Conservation (phyloP, 2,113 vertebrate genomes). For the Leucopternis melanops region DNA sequence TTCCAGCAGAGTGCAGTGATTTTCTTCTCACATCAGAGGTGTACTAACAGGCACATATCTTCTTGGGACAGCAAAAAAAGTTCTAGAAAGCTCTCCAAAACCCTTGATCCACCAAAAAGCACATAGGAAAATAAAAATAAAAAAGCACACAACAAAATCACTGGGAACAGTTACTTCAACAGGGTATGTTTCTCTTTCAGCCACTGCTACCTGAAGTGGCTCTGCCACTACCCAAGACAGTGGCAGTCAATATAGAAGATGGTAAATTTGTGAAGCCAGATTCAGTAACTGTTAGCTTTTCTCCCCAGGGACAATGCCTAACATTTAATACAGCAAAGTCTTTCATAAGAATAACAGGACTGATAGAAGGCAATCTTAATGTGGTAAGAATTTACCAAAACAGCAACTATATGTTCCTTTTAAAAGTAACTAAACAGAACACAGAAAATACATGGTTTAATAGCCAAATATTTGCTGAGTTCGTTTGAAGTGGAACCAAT, state of each 20-base stretch:
- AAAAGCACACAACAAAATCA: not conserved
- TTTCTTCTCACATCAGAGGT: not conserved
- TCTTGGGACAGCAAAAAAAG: not conserved
- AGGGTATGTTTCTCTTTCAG: not conserved
- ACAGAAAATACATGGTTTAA: conserved; percentile 59
- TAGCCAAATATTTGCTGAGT: conserved; percentile 83
- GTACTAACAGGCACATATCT: not conserved
- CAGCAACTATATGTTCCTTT: conserved; percentile 50
- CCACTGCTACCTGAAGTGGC: not conserved
- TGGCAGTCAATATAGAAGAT: not conserved
- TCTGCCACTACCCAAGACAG: not conserved
- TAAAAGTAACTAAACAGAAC: conserved; percentile 47
- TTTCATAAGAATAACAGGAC: conserved; percentile 2
- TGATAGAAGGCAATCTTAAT: conserved; percentile 15
- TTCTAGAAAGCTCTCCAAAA: not conserved
- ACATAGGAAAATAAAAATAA: not conserved
- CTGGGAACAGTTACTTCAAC: not conserved
- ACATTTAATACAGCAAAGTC: not conserved
- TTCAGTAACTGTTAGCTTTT: not conserved
- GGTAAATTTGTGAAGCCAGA: not conserved
- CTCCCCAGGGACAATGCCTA: not conserved
- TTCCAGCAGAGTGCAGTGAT: not conserved
- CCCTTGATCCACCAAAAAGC: not conserved
- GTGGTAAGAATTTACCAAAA: conserved; percentile 52
- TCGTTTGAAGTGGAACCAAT: conserved; percentile 75